These are phyloP conservation scores for Montipora capricornis DNA, from an alignment of 64 coral and sea anemone species.

Conservation along the genomic window DNA sequence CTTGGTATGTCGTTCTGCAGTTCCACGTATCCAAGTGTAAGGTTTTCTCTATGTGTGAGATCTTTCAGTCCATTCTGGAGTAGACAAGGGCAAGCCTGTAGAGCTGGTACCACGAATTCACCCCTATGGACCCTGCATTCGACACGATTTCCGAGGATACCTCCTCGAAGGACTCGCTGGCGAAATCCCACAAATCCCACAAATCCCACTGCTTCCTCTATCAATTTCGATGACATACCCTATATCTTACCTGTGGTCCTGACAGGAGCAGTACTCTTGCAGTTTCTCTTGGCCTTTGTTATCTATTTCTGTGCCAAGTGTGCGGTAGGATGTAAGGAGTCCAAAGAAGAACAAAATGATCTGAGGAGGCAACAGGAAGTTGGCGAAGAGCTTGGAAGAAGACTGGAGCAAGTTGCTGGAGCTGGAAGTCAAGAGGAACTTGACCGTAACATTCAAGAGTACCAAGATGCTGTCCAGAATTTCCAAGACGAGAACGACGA, in stretches of 20 bases:
- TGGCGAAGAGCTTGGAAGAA: conserved; percentile 24
- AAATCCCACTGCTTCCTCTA: neutral
- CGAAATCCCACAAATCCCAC: neutral
- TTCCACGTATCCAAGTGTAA: conserved; percentile 19
- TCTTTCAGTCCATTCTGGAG: conserved; percentile 15
- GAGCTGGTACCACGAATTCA: neutral
- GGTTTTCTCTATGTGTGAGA: conserved; percentile 50
- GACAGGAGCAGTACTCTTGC: conserved; percentile 29
- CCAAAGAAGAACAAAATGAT: conserved; percentile 29
- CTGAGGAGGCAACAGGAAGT: conserved; percentile 49
- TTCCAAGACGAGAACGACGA: conserved; percentile 65
- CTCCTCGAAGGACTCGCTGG: neutral
- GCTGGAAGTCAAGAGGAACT: conserved; percentile 72
- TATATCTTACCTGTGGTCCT: conserved; percentile 50
- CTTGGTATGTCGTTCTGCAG: conserved; percentile 64
- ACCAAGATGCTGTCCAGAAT: conserved; percentile 47
- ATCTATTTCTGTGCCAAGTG: conserved; percentile 59
- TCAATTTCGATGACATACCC: conserved; percentile 81
- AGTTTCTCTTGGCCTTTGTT: conserved; percentile 65
- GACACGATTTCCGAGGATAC: neutral
- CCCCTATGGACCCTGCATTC: too few relatives aligned
- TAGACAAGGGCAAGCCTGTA: conserved; percentile 22
- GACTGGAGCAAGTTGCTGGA: conserved; percentile 58
- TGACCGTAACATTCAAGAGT: conserved; percentile 60
- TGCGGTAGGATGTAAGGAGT: conserved; percentile 41